Conservation (phyloP, 2,113 vertebrate genomes). For the Jaculus jaculus region DNA sequence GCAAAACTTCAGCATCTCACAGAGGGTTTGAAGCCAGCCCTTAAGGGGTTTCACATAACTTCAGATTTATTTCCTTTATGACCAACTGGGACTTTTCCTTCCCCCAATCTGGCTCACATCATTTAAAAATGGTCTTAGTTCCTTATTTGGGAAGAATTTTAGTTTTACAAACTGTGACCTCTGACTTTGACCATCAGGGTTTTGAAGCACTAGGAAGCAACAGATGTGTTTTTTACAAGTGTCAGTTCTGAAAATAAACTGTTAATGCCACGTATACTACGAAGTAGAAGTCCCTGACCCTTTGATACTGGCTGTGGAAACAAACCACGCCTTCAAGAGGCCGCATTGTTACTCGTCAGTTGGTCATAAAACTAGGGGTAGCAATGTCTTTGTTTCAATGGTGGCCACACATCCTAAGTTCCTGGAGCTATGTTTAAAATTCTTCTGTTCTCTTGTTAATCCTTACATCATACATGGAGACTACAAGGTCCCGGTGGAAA, state of each 20-base stretch:
- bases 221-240: not conserved
- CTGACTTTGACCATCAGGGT: not conserved
- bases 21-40: not conserved
- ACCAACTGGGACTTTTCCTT: not conserved
- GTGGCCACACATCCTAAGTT: not conserved
- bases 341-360: not conserved
- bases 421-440: constrained; percentile 5
- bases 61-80: constrained; percentile 7
- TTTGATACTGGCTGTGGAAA: not conserved
- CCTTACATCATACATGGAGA: not conserved
- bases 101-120: not conserved
- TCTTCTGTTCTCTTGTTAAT: not conserved
- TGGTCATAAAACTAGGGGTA: not conserved
- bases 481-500: not conserved
- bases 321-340: not conserved
- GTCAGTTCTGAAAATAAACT: not conserved
- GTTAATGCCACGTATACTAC: not conserved
- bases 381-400: not conserved
- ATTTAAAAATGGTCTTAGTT: not conserved
- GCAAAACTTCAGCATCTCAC: not conserved
- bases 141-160: not conserved
- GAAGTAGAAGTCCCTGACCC: not conserved
- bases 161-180: not conserved
- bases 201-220: not conserved
- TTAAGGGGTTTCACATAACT: not conserved